Evolutionary conservation across 2,797 vertebrate species (phyloP).

Genomic region (Muscicapa striata): DNA sequence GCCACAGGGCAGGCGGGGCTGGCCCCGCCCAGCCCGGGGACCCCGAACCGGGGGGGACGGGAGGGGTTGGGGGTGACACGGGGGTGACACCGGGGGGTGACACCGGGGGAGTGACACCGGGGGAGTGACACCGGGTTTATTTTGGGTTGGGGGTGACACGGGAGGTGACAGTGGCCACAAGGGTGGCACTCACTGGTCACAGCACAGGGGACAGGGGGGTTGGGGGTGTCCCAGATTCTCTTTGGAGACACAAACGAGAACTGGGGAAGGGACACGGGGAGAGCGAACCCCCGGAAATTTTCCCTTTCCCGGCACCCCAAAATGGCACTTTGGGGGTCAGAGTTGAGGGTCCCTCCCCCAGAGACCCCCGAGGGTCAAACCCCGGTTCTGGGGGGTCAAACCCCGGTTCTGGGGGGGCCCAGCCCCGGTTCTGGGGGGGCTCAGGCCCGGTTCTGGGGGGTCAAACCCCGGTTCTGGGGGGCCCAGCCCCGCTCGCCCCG

Average conservation of each 20-base stretch:
- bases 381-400: no score
- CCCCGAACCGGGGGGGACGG: no score
- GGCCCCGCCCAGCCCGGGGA: no score
- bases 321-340: fast-evolving
- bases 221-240: not conserved
- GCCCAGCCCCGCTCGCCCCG: not conserved
- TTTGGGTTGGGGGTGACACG: no score
- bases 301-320: fast-evolving
- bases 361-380: no score
- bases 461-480: no score
- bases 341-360: not conserved
- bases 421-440: no score
- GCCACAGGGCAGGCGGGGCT: no score
- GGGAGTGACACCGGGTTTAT: not conserved
- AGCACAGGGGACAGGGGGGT: not conserved
- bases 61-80: no score
- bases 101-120: fast-evolving
- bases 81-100: not conserved
- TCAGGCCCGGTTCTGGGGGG: no score
- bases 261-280: not conserved
- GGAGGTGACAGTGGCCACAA: not conserved
- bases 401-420: no score
- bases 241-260: fast-evolving
- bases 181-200: fast-evolving
- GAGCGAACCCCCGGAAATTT: fast-evolving